Evolutionary conservation across 2,888 invertebrate species (phyloP).

Genomic region (Mythimna lalbum): DNA sequence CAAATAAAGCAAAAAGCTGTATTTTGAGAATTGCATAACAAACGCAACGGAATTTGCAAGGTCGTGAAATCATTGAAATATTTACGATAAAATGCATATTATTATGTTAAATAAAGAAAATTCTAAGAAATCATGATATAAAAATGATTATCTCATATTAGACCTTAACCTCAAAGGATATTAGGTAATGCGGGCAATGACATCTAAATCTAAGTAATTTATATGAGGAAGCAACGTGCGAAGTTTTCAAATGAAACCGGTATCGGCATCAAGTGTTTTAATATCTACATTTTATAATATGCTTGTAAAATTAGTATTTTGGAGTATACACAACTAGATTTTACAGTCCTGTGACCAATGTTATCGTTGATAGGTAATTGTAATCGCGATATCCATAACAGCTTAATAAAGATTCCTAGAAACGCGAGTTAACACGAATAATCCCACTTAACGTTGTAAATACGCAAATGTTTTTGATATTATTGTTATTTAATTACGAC

Average conservation of each 20-base stretch:
- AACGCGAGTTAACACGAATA: conserved; percentile 62
- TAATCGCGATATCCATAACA: conserved; percentile 65
- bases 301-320: conserved; percentile 53
- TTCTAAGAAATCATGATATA: conserved; percentile 16
- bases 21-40: neutral
- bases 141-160: conserved; percentile 17
- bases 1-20: neutral
- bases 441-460: conserved; percentile 63
- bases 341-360: conserved; percentile 51
- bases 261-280: conserved; percentile 21
- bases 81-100: conserved; percentile 1
- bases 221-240: conserved; percentile 11
- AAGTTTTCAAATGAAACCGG: conserved; percentile 26
- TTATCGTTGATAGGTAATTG: conserved; percentile 63
- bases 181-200: conserved; percentile 23
- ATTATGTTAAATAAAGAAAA: neutral
- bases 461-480: conserved; percentile 51
- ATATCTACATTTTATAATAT: conserved; percentile 49
- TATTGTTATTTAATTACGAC: conserved; percentile 52
- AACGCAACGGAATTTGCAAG: conserved; percentile 15
- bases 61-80: neutral
- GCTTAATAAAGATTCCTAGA: conserved; percentile 64
- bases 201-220: conserved; percentile 26
- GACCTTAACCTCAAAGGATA: conserved; percentile 29
- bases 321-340: conserved; percentile 42